Conservation (phyloP, 2,113 vertebrate genomes). For the Pygoscelis adeliae region DNA sequence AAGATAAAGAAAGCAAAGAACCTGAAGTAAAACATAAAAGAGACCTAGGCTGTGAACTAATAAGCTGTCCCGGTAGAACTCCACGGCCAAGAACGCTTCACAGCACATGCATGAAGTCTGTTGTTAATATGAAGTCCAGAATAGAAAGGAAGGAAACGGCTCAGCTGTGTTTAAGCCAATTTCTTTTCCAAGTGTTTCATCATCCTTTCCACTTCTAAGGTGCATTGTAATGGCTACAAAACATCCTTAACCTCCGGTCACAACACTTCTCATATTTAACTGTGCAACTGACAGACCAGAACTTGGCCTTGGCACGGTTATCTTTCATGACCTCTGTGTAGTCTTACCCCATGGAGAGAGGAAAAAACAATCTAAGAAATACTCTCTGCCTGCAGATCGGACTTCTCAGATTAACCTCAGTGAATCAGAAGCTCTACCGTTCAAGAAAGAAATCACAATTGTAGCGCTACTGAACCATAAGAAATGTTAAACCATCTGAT, state of each 20-base stretch:
- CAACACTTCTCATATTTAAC: neutral
- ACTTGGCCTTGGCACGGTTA: neutral
- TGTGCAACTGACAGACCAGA: neutral
- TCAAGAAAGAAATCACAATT: neutral
- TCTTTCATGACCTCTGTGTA: neutral
- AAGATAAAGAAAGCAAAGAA: neutral
- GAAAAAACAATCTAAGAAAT: neutral
- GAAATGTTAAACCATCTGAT: accelerated
- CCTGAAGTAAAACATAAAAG: neutral
- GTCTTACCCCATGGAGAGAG: neutral
- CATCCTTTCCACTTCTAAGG: neutral
- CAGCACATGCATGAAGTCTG: neutral
- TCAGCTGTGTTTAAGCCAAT: neutral
- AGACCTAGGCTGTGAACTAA: neutral
- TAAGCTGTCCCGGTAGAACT: neutral
- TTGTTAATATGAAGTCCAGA: neutral
- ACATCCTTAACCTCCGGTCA: neutral
- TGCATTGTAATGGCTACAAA: neutral
- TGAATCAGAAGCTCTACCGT: neutral
- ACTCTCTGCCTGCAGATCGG: neutral
- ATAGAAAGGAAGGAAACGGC: neutral
- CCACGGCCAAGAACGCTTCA: accelerated
- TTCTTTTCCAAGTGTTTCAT: neutral
- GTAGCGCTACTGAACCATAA: too few relatives aligned
- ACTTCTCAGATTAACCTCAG: neutral